A percentile compares a stretch with the other conserved stretches of the same genome.
phyloP scores from a whole-genome alignment of 2,113 vertebrate genomes.

The Loxodonta africana region DNA sequence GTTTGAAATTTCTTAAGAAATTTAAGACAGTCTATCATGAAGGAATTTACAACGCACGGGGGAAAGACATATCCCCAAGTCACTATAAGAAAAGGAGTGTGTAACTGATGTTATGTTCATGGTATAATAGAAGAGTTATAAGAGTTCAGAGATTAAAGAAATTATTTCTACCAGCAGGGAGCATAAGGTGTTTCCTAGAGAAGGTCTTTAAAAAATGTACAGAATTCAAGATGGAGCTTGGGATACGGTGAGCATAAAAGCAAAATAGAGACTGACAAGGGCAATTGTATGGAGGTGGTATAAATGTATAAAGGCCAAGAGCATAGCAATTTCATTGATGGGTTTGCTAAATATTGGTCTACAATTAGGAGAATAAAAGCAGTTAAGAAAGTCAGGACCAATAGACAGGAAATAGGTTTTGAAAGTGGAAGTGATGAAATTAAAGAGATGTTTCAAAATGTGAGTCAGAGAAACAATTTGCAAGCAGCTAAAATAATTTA shows the following conservation, averaged over 20 bases:
- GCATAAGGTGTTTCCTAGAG: neutral
- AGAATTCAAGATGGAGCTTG: neutral
- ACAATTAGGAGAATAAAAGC: neutral
- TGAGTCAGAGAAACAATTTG: neutral
- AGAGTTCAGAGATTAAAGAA: neutral
- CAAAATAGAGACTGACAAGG: neutral
- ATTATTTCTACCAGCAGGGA: neutral
- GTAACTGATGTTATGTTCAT: neutral
- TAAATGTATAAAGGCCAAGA: neutral
- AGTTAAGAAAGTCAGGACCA: neutral
- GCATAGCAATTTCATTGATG: neutral
- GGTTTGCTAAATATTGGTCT: constrained; percentile 2
- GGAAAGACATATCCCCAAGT: neutral
- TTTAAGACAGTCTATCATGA: neutral
- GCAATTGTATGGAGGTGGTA: neutral
- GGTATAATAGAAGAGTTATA: neutral
- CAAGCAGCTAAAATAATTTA: neutral
- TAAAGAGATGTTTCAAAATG: neutral
- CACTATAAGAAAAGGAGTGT: neutral
- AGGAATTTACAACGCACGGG: neutral
- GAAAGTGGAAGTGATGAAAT: neutral
- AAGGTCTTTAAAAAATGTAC: neutral
- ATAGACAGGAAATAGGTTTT: neutral
- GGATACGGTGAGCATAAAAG: neutral
- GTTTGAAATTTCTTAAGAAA: neutral